Evolutionary conservation across 2,888 invertebrate genomes (phyloP), one percentile per base, ranked within the genome.

Genomic region (Tipula confusa): DNA sequence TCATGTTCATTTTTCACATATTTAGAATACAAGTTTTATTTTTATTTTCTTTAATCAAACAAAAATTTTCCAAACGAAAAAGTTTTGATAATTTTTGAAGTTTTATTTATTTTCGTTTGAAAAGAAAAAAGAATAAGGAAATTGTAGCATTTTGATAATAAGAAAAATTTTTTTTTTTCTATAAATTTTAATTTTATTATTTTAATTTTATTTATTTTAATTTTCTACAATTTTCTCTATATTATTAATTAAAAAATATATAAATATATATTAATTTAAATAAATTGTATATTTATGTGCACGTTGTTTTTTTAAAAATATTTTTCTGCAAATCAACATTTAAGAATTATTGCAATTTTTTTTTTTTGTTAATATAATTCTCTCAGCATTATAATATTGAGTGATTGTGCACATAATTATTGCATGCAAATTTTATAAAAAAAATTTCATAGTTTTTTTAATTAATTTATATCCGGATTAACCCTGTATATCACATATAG

Each of bases 101-200:
- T 43, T n/a, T 24, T 48, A 24, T 64, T 64, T 18, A 18, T 48
- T 64, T 43, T 43, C 15, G 43, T 64, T 64, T 64, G 9, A 64
- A 64, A 64, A 64, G 64, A 64, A 64, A 64, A 64, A 64, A 64
- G 64, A 64, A 64, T 64, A 64, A 64, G 64, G 64, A 64, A 64
- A 64, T 64, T 64, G 24, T 64, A 64, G 64, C 64, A 64, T 4
- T 64, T 64, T 64, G 64, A 64, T 24, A 64, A 24, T 9, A 64
- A 64, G 64, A 64, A 64, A 64, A 64, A 24, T 64, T 64, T 24
- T 64, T 9, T 24, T 24, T 64, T 64, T 24, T 64, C n/a, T n/a
- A n/a, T 9, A 64, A 24, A 64, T 64, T 64, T n/a, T 64, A 13
- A 24, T 64, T 64, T 64, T 64, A 24, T 64, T 64, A 64, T 24